These are phyloP conservation scores for Phoebastria nigripes DNA, from an alignment of 2,797 vertebrate species.

Conservation along the genomic window DNA sequence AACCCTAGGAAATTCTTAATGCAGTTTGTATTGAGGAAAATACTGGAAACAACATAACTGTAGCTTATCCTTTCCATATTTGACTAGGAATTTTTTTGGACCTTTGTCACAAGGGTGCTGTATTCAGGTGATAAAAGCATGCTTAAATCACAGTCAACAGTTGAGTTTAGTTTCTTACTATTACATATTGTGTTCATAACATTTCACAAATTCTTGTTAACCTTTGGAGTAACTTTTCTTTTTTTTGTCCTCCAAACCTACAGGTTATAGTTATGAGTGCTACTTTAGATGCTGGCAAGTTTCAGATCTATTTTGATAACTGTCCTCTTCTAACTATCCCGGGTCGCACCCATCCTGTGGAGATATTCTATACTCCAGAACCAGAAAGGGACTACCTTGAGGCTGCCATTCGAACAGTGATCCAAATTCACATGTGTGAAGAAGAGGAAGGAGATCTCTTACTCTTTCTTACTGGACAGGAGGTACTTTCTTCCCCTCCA, in stretches of 20 bases:
- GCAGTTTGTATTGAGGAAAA: background rate
- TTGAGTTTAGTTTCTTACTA: background rate
- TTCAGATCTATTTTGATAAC: constrained; percentile 96
- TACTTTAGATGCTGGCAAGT: constrained; percentile 94
- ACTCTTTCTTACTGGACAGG: constrained; percentile 94
- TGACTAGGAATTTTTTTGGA: background rate
- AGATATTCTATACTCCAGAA: constrained; percentile 97
- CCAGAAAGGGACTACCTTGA: constrained; percentile 95
- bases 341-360: constrained; percentile 94
- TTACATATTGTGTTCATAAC: rapidly evolving
- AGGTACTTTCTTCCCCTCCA: constrained; percentile 75
- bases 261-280: constrained; percentile 98
- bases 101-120: background rate
- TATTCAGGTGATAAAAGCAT: background rate
- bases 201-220: background rate
- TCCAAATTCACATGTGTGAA: constrained; percentile 97
- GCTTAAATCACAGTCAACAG: background rate
- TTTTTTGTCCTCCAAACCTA: background rate
- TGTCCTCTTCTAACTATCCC: constrained; percentile 95
- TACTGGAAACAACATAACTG: background rate
- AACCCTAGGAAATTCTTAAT: background rate
- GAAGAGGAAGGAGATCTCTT: constrained; percentile 91
- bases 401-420: constrained; percentile 93
- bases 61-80: background rate
- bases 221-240: background rate